A percentile compares a stretch with the other conserved stretches of the same genome.
Evolutionary conservation across 2,888 invertebrate genomes (phyloP).

Genomic region (Platynereis dumerilii): DNA sequence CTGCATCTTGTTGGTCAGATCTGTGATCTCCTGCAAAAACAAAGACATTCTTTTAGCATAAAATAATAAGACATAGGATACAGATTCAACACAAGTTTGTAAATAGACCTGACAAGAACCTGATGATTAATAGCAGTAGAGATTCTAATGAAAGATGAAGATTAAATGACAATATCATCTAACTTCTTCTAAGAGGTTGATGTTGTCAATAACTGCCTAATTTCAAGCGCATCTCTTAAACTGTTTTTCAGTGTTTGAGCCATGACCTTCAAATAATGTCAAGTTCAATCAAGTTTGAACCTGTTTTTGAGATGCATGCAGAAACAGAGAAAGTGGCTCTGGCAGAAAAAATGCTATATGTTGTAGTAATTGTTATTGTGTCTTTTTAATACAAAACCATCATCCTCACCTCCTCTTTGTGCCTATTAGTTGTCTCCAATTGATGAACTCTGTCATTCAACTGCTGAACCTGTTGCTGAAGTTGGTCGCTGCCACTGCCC

Average conservation of each 20-base stretch:
- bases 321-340: no score
- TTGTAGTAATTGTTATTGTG: no score
- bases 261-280: no score
- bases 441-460: conserved; percentile 6
- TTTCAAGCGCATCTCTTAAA: no score
- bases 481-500: background rate
- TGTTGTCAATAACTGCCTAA: conserved; percentile 1
- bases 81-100: background rate
- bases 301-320: background rate
- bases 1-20: conserved; percentile 3
- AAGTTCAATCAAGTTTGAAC: background rate
- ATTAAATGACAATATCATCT: no score
- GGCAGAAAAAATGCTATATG: no score
- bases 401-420: conserved; percentile 5
- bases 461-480: background rate
- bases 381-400: no score
- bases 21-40: background rate
- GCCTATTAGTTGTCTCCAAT: conserved; percentile 2
- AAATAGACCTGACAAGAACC: no score
- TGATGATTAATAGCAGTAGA: no score
- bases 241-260: no score
- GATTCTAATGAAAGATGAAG: no score
- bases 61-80: background rate
- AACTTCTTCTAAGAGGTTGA: no score
- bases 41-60: background rate